Base-by-base conservation (phyloP, 2,888 invertebrate species). In the Acholoe squamosa region DNA sequence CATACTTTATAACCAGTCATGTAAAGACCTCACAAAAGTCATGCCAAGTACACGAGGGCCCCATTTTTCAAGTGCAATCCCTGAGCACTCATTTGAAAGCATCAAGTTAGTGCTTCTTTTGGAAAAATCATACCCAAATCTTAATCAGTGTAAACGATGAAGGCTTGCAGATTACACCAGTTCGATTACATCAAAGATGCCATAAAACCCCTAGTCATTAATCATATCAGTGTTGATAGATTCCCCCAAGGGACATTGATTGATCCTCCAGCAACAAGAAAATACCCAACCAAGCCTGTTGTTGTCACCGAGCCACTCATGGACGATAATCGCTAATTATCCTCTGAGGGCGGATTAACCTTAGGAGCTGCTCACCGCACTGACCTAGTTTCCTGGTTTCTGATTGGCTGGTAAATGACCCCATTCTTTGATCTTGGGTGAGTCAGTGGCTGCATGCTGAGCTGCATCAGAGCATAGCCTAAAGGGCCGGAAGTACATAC, bases 301-400 rank as follows among this genome's bases (percentile, higher is more conserved):
- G 31, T 71, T 71, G 25, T 71, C 71, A 71, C 61, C 61, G 61
- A 61, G 19, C n/a, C 19, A 25, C 71, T 28, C n/a, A 71, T 14
- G 71, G 25, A 71, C 25, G 25, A 71, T 71, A 71, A 71, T 71
- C 71, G 71, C 71, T 71, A 28, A 71, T 71, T 71, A 71, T 71
- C 71, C 71, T 71, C 71, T 28, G 71, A 71, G 7, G 71, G 25
- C 25, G 71, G 31, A 28, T 71, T 71, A 71, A 71, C 71, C 71
- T 28, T 28, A 22, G 25, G 71, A 71, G 71, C 14, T 14, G 28
- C 25, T 14, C 71, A 71, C 71, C 71, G 25, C 28, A 28, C 25
- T 71, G 71, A 71, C 71, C 71, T 71, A 28, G 31, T 71, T 71
- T 28, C 31, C 71, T 71, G 25, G 31, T 7, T 71, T 14, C 71